phyloP scores from a whole-genome alignment of 2,888 invertebrate species.

The Dasypogon diadema region DNA sequence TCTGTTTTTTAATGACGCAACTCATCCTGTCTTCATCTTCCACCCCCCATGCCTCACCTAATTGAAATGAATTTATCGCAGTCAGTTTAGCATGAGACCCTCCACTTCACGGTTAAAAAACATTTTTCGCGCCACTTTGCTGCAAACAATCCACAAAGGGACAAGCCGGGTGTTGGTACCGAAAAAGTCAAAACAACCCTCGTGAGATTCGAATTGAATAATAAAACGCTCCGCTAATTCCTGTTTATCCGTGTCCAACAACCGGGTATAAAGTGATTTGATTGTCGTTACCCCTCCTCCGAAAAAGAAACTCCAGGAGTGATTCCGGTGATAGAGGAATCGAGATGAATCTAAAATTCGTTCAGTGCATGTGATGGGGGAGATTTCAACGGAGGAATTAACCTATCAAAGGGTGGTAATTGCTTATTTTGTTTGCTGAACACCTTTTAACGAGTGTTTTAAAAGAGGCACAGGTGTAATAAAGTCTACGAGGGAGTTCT shows the following conservation, averaged over 20 bases:
- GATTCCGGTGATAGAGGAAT: constrained; percentile 5
- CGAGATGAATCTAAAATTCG: background rate
- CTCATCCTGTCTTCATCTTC: background rate
- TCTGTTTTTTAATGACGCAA: background rate
- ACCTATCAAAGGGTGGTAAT: background rate
- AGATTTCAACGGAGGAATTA: background rate
- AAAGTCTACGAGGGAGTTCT: too few relatives aligned
- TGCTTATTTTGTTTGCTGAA: background rate
- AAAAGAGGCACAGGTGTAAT: too few relatives aligned
- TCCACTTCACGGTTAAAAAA: background rate
- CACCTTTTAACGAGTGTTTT: background rate
- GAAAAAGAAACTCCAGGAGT: background rate
- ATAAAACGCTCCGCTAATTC: constrained; percentile 46
- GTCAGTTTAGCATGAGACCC: background rate
- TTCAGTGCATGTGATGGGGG: background rate
- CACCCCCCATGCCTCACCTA: constrained; percentile 1
- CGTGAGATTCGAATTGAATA: constrained; percentile 18
- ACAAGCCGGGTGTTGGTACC: background rate
- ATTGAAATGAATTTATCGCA: constrained; percentile 30
- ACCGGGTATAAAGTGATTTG: constrained; percentile 17
- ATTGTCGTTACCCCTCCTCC: background rate
- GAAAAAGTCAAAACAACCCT: constrained; percentile 1
- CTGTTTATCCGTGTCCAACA: constrained; percentile 34
- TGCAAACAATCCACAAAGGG: background rate
- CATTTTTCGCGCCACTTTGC: background rate